Conservation (phyloP, 2,797 vertebrate genomes). For the Typhlichthys eigenmanni region DNA sequence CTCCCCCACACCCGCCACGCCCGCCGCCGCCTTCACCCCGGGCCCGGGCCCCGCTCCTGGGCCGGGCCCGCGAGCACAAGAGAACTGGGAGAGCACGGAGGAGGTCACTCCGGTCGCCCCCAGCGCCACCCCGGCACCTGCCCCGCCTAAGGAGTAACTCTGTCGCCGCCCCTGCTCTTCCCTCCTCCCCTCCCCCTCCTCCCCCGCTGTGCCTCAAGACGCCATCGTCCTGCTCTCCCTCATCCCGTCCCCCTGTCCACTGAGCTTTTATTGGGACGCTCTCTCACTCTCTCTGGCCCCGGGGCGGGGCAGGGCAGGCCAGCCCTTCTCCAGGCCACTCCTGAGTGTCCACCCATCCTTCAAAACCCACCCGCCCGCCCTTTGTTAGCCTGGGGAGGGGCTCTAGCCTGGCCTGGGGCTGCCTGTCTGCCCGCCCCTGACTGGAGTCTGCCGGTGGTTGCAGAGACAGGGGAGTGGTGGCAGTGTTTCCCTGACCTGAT, state of each 20-base stretch:
- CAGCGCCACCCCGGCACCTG: slow-evolving; percentile 73
- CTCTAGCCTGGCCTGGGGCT: slow-evolving; percentile 84
- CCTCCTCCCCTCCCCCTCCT: slow-evolving; percentile 75
- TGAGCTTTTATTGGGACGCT: slow-evolving; percentile 84
- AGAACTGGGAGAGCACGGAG: slow-evolving; percentile 96
- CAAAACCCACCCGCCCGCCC: slow-evolving; percentile 40
- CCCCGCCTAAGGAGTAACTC: slow-evolving; percentile 94
- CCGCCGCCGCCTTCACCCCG: slow-evolving; percentile 44
- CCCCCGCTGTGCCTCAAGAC: slow-evolving; percentile 76
- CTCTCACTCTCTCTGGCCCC: slow-evolving; percentile 40
- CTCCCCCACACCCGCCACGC: slow-evolving; percentile 39
- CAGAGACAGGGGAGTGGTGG: slow-evolving; percentile 92
- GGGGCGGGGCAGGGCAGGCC: slow-evolving; percentile 76
- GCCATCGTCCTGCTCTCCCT: slow-evolving; percentile 70
- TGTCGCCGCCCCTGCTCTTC: slow-evolving; percentile 68
- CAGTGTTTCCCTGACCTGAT: slow-evolving; percentile 91
- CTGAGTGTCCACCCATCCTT: slow-evolving; percentile 29
- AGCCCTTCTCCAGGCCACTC: slow-evolving; percentile 84
- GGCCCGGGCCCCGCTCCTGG: slow-evolving; percentile 55
- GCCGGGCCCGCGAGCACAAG: slow-evolving; percentile 96
- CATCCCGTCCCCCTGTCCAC: slow-evolving; percentile 76
- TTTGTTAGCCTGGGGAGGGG: slow-evolving; percentile 82
- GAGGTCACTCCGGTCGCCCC: slow-evolving; percentile 86
- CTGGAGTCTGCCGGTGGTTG: slow-evolving; percentile 88
- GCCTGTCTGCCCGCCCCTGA: slow-evolving; percentile 84